Evolutionary conservation across 2,888 invertebrate species (phyloP).

Genomic region (Aspidiotus rigidus): DNA sequence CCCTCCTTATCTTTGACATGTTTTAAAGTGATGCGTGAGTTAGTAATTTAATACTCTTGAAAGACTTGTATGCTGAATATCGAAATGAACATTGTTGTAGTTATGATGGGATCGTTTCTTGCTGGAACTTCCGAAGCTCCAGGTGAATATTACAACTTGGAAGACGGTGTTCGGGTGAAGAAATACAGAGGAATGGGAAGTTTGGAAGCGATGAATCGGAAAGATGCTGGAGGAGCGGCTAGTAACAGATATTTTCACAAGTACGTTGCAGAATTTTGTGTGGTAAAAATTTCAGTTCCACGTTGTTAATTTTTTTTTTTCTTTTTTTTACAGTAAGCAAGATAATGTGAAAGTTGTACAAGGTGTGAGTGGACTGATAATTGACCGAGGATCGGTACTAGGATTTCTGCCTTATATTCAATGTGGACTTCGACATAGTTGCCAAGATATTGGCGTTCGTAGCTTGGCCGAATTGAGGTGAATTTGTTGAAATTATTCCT

Average conservation of each 20-base stretch:
- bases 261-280: constrained; percentile 8
- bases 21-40: too few relatives aligned
- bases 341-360: constrained; percentile 80
- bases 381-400: constrained; percentile 94
- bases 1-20: too few relatives aligned
- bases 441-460: constrained; percentile 87
- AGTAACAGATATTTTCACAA: constrained; percentile 51
- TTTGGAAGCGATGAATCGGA: constrained; percentile 94
- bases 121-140: constrained; percentile 98
- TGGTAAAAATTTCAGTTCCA: background rate
- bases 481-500: background rate
- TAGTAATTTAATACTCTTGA: too few relatives aligned
- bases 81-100: constrained; percentile 43
- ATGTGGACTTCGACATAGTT: constrained; percentile 90
- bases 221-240: constrained; percentile 66
- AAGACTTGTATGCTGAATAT: too few relatives aligned
- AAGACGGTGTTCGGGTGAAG: constrained; percentile 85
- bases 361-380: constrained; percentile 96
- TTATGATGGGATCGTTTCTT: constrained; percentile 98
- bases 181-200: constrained; percentile 99
- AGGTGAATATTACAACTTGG: constrained; percentile 97
- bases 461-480: constrained; percentile 57
- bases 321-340: background rate
- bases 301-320: background rate
- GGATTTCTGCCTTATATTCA: constrained; percentile 92